Percentiles rank a stretch among this genome's conserved stretches.
Evolutionary conservation across 1,140 invertebrate species (phyloP).

Genomic region (Trachymyrmex septentrionalis): DNA sequence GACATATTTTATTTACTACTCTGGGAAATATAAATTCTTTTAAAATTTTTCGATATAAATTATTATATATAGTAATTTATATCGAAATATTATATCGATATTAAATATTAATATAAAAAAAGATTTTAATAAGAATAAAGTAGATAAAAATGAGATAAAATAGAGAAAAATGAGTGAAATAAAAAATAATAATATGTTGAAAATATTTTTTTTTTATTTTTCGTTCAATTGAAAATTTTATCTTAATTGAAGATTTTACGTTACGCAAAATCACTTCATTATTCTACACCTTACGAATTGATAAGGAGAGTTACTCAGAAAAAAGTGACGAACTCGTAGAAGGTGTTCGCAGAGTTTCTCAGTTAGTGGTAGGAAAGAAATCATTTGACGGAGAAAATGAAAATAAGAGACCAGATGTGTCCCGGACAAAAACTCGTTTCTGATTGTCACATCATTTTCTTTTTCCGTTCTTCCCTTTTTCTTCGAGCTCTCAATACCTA

Average conservation of each 20-base stretch:
- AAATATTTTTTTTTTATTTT: slow-evolving; percentile 14
- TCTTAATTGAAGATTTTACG: slow-evolving; percentile 57
- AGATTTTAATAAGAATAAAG: neutral
- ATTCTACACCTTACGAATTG: slow-evolving; percentile 44
- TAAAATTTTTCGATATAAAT: neutral
- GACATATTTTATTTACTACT: neutral
- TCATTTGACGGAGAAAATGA: slow-evolving; percentile 73
- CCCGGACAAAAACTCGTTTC: slow-evolving; percentile 66
- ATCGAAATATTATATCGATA: too few species aligned
- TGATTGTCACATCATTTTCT: slow-evolving; percentile 74
- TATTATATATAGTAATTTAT: neutral
- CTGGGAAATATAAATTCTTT: neutral
- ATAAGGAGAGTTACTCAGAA: slow-evolving; percentile 17
- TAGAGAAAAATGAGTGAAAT: neutral
- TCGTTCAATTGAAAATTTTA: slow-evolving; percentile 57
- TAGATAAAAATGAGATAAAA: slow-evolving; percentile 1
- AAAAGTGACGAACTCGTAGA: slow-evolving; percentile 30
- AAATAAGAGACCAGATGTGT: slow-evolving; percentile 76
- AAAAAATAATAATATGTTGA: neutral
- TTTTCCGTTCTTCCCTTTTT: slow-evolving; percentile 42
- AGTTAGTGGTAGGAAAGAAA: slow-evolving; percentile 68
- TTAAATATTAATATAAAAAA: neutral
- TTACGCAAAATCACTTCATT: slow-evolving; percentile 11
- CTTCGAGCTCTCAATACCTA: slow-evolving; percentile 44
- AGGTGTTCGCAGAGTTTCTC: slow-evolving; percentile 65